Evolutionary conservation across 2,888 invertebrate genomes (phyloP), one percentile per base, ranked within the genome.

Genomic region (Aleiodes alternator): DNA sequence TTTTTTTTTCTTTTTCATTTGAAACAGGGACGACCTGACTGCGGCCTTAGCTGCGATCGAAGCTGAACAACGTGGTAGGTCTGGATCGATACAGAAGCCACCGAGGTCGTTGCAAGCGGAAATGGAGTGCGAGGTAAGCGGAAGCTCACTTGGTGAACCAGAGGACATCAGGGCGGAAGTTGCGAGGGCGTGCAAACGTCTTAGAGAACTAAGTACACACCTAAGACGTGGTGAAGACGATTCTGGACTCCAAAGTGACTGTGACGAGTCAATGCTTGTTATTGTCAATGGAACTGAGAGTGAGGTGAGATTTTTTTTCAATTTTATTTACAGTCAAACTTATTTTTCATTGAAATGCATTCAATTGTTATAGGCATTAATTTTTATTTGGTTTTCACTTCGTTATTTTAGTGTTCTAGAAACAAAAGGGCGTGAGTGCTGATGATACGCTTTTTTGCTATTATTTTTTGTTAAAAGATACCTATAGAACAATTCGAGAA

Each of bases 91-190:
- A 82, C 87, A 86, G 72, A 87, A 83, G 78, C 90, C 92, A 7
- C 92, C 92, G 79, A 90, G 95, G 78, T 97, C 97, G 29, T 92
- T 98, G 76, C 95, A 96, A 87, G 96, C 96, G 80, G 97, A 98
- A 92, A 96, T 98, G 94, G 97, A 97, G 88, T 93, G 95, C 69
- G 94, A 93, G 82, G 95, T 95, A 77, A 93, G 93, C 1, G 92
- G 91, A 61, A 92, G 92, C 0, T 92, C 91, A n/a, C 91, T 92
- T 64, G 90, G 89, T 8, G 90, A 90, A 70, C 89, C 87, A 66
- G 89, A 90, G 80, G 86, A 83, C 85, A 88, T 86, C 80, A 89
- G 80, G 86, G 91, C 86, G 92, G 94, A 92, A 90, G 92, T 90
- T 88, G 84, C 86, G 14, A 85, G 87, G 70, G 89, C 90, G 59